Percentiles rank a stretch among this genome's conserved stretches.
Conservation (phyloP, 2,113 vertebrate species). For the Xiphorhynchus elegans region DNA sequence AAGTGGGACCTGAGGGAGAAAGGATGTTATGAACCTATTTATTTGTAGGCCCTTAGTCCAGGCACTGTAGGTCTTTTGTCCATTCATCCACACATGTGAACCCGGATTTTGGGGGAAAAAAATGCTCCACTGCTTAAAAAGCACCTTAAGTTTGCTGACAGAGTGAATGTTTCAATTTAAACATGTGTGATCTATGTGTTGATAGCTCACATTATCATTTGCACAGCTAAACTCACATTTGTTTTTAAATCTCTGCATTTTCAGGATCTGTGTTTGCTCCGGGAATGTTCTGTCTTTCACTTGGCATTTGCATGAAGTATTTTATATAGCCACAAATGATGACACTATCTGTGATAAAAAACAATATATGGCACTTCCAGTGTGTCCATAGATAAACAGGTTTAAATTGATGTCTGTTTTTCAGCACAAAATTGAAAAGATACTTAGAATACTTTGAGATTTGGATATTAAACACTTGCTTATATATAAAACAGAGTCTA, state of each 20-base stretch:
- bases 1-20: neutral
- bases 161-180: neutral
- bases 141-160: neutral
- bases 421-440: neutral
- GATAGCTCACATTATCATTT: neutral
- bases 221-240: neutral
- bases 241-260: neutral
- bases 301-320: neutral
- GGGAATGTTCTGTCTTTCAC: neutral
- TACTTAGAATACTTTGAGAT: neutral
- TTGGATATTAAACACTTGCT: neutral
- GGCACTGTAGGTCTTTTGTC: neutral
- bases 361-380: neutral
- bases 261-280: neutral
- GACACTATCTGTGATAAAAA: neutral
- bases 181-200: neutral
- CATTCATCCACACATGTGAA: neutral
- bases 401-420: neutral
- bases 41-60: neutral
- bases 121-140: neutral
- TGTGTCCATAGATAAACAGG: neutral
- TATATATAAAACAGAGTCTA: rapidly evolving
- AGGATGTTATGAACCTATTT: neutral
- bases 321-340: neutral
- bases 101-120: neutral